Evolutionary conservation across 2,797 vertebrate species (phyloP).

Genomic region (Pseudochaenichthys georgianus): DNA sequence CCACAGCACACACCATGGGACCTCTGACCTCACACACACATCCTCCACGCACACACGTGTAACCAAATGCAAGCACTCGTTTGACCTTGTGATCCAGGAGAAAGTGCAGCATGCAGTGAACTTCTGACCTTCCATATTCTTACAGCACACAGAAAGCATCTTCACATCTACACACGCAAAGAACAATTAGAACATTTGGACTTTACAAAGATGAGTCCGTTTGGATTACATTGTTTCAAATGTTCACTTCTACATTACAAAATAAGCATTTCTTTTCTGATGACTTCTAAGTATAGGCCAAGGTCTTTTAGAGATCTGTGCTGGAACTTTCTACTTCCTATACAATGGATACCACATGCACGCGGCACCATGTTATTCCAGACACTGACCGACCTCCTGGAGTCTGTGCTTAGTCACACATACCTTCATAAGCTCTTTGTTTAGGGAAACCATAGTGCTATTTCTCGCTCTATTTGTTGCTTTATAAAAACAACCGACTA

Average conservation of each 20-base stretch:
- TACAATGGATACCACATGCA: background rate
- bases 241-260: background rate
- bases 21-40: constrained; percentile 55
- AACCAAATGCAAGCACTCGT: background rate
- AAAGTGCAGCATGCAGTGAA: constrained; percentile 4
- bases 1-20: constrained; percentile 66
- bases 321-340: background rate
- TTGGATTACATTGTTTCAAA: background rate
- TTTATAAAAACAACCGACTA: background rate
- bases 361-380: too few species aligned
- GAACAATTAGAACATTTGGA: background rate
- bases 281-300: background rate
- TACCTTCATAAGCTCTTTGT: background rate
- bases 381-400: background rate
- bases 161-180: background rate
- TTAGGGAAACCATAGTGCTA: background rate
- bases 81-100: constrained; percentile 9
- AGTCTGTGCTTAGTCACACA: background rate
- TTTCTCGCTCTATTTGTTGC: background rate
- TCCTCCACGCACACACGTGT: background rate
- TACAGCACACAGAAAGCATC: background rate
- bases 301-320: background rate
- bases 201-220: background rate
- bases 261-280: background rate
- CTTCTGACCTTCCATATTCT: constrained; percentile 16